Base-by-base conservation (phyloP, 2,888 invertebrate species). In the Leistus spinibarbis region DNA sequence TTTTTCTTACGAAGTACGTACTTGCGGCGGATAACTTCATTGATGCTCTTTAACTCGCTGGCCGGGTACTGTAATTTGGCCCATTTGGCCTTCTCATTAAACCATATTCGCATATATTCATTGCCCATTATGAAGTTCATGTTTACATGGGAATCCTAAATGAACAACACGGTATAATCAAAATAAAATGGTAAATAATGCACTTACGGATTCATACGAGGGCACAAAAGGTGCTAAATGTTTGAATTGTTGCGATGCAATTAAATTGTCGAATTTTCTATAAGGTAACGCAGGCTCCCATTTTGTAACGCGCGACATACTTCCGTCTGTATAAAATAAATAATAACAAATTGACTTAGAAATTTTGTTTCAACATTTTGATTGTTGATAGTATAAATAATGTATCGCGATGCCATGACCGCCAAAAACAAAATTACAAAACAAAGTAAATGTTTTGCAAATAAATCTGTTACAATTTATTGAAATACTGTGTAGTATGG, bases 81-180 rank as follows among this genome's bases (percentile, higher is more conserved):
- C 86, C 88, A 89, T 53, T 82, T 81, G 57, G 87, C 87, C 75
- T 88, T 83, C 83, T 90, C 90, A 54, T 87, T 85, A n/a, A 88
- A 76, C 90, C 90, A 90, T 84, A 88, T 87, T 78, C 89, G 84
- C 79, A 88, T 86, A 81, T 90, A 90, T 81, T 90, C 89, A 78
- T 88, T 86, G 1, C 88, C 88, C 79, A 90, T 79, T 60, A 90
- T 80, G 82, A 86, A 87, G 79, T 84, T 85, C 80, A 90, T 86
- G 56, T 83, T 79, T 19, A 79, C 78, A 10, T 66, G 76, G 62
- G 77, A 77, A 62, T 80, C 81, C 83, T 83, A 65, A 78, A 60
- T 16, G 60, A 60, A 60, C n/a, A 60, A 13, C 17, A 60, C 22
- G 17, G 16, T 19, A 60, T 10, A 22, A 60, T 10, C 19, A 10